Evolutionary conservation across 92 coral and sea anemone genomes (phyloP).

Genomic region (Diadumene lineata): DNA sequence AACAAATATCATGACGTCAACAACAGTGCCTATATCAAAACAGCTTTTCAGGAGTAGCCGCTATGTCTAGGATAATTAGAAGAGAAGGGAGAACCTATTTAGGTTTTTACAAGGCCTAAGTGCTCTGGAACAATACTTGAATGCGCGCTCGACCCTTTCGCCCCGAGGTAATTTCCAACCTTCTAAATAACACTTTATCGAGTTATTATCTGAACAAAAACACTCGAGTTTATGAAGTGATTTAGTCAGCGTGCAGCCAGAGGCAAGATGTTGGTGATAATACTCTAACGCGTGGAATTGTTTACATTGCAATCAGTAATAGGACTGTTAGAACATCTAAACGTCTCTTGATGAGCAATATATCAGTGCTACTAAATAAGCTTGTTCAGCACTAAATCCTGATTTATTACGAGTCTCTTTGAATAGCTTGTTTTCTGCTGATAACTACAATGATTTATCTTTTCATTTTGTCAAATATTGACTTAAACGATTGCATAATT

Average conservation of each 20-base stretch:
- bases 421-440: too few species aligned
- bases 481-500: neutral
- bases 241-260: conserved; percentile 18
- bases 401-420: neutral
- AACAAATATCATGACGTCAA: neutral
- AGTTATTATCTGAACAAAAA: conserved; percentile 27
- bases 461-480: neutral
- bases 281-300: conserved; percentile 16
- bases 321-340: neutral
- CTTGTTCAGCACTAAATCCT: neutral
- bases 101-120: neutral
- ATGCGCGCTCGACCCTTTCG: neutral
- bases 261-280: conserved; percentile 22
- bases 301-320: conserved; percentile 20
- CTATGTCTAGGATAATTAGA: neutral
- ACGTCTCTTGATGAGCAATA: neutral
- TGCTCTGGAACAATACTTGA: conserved; percentile 9
- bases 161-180: conserved; percentile 18
- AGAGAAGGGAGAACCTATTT: neutral
- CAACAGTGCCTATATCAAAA: neutral
- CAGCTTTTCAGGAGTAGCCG: neutral
- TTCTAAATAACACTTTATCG: conserved; percentile 18
- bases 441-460: too few species aligned
- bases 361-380: neutral
- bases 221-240: conserved; percentile 17